phyloP scores from a whole-genome alignment of 2,888 invertebrate genomes.

The Apotomis turbidana region DNA sequence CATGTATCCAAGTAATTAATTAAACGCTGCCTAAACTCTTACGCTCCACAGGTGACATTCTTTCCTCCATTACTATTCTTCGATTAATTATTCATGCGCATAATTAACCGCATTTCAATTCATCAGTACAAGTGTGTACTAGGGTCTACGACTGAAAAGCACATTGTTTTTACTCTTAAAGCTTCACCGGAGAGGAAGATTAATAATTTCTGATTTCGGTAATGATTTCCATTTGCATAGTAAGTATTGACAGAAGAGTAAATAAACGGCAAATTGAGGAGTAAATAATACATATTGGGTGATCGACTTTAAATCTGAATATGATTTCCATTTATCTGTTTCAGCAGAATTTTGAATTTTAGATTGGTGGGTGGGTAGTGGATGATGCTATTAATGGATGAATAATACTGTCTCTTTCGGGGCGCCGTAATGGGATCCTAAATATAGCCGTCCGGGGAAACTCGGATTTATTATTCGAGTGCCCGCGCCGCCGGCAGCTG shows the following conservation, averaged over 20 bases:
- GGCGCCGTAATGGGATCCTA: conserved; percentile 61
- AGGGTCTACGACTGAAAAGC: neutral
- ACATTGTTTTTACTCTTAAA: neutral
- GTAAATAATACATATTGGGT: conserved; percentile 32
- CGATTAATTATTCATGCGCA: conserved; percentile 79
- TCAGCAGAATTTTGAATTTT: conserved; percentile 68
- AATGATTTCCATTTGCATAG: conserved; percentile 15
- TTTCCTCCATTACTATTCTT: conserved; percentile 73
- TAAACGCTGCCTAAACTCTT: conserved; percentile 63
- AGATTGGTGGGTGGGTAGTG: conserved; percentile 55
- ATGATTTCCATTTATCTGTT: conserved; percentile 69
- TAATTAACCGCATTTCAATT: conserved; percentile 57
- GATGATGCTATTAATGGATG: conserved; percentile 65
- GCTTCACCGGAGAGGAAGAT: neutral
- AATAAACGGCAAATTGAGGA: conserved; percentile 9
- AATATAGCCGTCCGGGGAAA: conserved; percentile 51
- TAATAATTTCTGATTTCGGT: conserved; percentile 13
- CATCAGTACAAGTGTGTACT: neutral
- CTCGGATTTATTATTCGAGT: conserved; percentile 2
- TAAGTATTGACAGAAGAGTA: conserved; percentile 14
- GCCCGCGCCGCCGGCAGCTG: neutral
- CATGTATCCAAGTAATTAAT: conserved; percentile 66
- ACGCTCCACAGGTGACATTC: conserved; percentile 67
- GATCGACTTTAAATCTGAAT: conserved; percentile 56
- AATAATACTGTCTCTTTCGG: conserved; percentile 58